Evolutionary conservation across 2,113 vertebrate genomes (phyloP).

Genomic region (Emydocephalus ijimae): DNA sequence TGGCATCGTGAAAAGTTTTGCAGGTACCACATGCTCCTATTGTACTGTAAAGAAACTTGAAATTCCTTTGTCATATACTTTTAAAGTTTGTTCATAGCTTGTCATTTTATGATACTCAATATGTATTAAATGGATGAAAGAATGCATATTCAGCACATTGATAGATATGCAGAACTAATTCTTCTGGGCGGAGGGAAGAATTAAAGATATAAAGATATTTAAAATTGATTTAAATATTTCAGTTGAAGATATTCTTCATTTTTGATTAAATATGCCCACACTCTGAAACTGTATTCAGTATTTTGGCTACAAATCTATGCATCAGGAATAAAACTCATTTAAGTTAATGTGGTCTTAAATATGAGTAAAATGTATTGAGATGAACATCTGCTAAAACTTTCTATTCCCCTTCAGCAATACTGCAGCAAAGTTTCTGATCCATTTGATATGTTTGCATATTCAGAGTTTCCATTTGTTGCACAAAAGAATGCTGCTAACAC

Average conservation of each 20-base stretch:
- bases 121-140: background rate
- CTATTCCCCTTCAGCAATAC: background rate
- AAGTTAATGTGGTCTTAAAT: background rate
- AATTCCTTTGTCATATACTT: background rate
- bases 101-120: background rate
- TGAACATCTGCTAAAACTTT: background rate
- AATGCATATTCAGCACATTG: background rate
- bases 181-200: background rate
- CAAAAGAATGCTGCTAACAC: background rate
- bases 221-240: background rate
- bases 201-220: background rate
- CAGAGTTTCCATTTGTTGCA: conserved; percentile 7
- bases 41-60: background rate
- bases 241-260: background rate
- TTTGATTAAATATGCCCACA: background rate
- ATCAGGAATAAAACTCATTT: background rate
- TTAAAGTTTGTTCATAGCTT: background rate
- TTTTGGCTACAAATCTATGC: background rate
- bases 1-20: background rate
- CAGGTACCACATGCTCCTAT: background rate
- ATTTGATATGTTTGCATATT: background rate
- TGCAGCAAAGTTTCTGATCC: background rate
- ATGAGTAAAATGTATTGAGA: background rate
- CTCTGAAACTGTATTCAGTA: background rate
- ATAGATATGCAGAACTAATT: background rate